Base-by-base conservation (phyloP, 1,140 invertebrate species). In the Brachionus asplanchnoidis region DNA sequence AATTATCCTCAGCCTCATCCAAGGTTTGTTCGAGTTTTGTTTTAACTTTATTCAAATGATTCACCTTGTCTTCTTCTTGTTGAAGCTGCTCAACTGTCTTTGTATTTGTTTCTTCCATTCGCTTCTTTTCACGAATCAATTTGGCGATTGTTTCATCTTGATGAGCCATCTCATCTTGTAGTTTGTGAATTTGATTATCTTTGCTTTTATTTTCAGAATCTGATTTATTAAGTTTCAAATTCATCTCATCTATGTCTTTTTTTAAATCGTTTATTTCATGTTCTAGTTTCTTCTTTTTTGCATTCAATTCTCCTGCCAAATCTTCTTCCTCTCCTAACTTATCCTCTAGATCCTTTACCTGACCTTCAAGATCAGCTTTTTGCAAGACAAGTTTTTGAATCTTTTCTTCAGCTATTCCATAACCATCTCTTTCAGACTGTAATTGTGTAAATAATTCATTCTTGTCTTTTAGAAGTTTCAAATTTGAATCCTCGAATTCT, bases 111-210 rank as follows among this genome's bases (percentile, higher is more conserved):
- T 99, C 97, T 83, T 97, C 96, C 88, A 96, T 93, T 87, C 95
- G 93, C 91, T 98, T 99, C 94, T 98, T 99, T 89, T 99, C 97
- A 91, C 99, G 98, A 93, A 97, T 97, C 88, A 99, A 92, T 91
- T 99, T 99, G 92, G 98, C 97, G 92, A 99, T 97, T 89, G 97
- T 93, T 89, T 99, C 97, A 89, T 99, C 97, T 91, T 99, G 97
- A 91, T 97, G 95, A 87, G 96, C 96, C 92, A 99, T 99, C 90
- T 98, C 96, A 88, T 97, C 46, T 70, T 79, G 68, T 32, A 84
- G 56, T 53, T 96, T 98, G 87, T 97, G 94, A 91, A 99, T 99
- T 91, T 99, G 97, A 91, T 99, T 96, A 89, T 99, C 97, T 90
- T 98, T 98, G 88, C 95, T 97, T 86, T 95, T 94, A 91, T 98